Conservation (phyloP, 2,113 vertebrate species). For the Clarias batrachus region DNA sequence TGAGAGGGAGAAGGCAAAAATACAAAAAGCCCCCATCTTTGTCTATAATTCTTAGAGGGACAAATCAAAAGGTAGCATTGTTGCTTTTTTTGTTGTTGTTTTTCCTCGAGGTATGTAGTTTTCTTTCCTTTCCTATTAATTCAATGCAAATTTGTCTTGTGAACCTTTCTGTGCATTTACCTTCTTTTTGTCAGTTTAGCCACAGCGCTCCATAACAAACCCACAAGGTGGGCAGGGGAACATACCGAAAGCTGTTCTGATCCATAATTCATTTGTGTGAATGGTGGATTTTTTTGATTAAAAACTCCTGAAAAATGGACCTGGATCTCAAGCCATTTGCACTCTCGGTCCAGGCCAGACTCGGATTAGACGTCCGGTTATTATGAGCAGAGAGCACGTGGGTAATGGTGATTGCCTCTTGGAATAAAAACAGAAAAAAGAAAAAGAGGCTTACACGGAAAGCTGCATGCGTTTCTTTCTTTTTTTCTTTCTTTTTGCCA, state of each 20-base stretch:
- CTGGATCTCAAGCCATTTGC: slow-evolving; percentile 23
- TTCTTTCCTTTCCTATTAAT: slow-evolving; percentile 7
- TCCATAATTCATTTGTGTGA: slow-evolving; percentile 20
- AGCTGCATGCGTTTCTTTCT: not conserved
- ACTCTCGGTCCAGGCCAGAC: not conserved
- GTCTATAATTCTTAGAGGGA: not conserved
- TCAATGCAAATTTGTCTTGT: not conserved
- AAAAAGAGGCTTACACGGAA: not conserved
- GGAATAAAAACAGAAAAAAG: slow-evolving; percentile 4
- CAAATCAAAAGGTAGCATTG: not conserved
- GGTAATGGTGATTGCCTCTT: not conserved
- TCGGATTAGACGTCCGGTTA: slow-evolving; percentile 10
- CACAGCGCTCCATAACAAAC: not conserved
- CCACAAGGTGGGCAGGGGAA: not conserved
- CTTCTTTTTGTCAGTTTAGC: not conserved
- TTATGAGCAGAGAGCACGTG: not conserved
- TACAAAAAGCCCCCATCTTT: not conserved
- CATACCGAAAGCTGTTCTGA: not conserved
- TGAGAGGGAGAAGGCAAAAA: not conserved
- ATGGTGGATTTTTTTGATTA: slow-evolving; percentile 12
- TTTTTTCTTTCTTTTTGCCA: too few species aligned
- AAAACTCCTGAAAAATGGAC: not conserved
- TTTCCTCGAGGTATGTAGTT: not conserved
- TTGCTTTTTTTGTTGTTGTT: not conserved
- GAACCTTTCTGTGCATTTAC: not conserved